Evolutionary conservation across 2,797 vertebrate genomes (phyloP), one percentile per base, ranked within the genome.

Genomic region (Falco rusticolus): DNA sequence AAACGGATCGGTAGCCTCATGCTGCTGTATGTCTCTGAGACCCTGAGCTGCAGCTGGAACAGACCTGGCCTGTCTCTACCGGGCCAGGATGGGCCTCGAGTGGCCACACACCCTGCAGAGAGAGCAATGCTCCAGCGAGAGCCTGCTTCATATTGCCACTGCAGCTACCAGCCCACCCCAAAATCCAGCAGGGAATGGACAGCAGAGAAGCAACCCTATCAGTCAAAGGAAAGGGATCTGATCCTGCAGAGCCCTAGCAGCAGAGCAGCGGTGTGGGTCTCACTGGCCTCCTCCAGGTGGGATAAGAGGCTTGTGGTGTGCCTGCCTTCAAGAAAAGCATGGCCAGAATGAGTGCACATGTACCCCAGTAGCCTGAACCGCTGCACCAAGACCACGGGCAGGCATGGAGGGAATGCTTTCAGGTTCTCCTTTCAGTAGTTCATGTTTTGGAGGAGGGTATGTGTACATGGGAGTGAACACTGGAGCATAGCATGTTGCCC

Each of bases 301-400:
- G 17, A 26, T 33, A 13, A 48, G 16, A 57, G 18, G 13, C 8
- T 34, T 7, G 15, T 33, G 68, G 31, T 5, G 12, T 19, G 43
- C 19, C 43, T 84, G 81, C 64, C 68, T n/a, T 31, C 47, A 13
- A 39, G 51, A 39, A 34, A 13, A 85, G 33, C n/a, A 5, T 5
- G 41, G 56, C 37, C 64, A 39, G 64, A n/a, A n/a, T 8, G 48
- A 47, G 45, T 24, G 45, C 56, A 41, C 19, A 0, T 5, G 34
- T 16, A 26, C 56, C 68, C 64, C 0, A 5, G n/a, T n/a, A 89
- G 47, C 65, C 34, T 11, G 6, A 39, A 50, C 37, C 41, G 34
- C 89, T 31, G 39, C 2, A 1, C 10, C 2, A 24, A 65, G 66
- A 6, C 37, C 10, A 2, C 0, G 4, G 20, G 26, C 57, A 34